Base-by-base conservation (phyloP, 1,140 invertebrate genomes). In the Marisa cornuarietis region DNA sequence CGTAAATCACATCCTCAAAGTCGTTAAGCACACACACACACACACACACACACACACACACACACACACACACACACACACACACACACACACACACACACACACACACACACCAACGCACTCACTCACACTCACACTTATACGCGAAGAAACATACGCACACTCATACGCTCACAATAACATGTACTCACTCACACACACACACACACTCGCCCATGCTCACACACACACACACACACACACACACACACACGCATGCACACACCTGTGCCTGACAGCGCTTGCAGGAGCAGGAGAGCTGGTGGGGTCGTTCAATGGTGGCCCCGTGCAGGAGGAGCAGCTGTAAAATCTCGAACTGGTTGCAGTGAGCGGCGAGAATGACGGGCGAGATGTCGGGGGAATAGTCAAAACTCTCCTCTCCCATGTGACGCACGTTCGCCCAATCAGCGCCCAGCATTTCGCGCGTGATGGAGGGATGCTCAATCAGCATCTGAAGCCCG, bases 221-320 rank as follows among this genome's bases (percentile, higher is more conserved):
- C 54, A 14, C 26, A 10, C 49, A 31, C 22, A 10, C 22, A 72
- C 49, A 22, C 10, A 13, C 24, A 14, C 71, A 31, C 49, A 31
- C 10, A 31, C 24, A 10, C 24, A 75, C 31, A n/a, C 14, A 66
- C 11, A 66, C 18, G 54, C 18, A 1, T 81, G 71, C 82, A 73
- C 78, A 31, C 26, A 89, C 88, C 78, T 88, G 92, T 88, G 91
- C 91, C 88, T 93, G 94, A 52, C 91, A 88, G 69, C 92, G 90
- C 5, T 88, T 85, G 87, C 94, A 95, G n/a, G 90, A 89, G 86
- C 94, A 94, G 52, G 91, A 91, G 4, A 91, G 89, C 88, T 90
- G 87, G 80, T 95, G 94, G 0, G 94, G 94, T n/a, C 87, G 85
- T 5, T 88, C 84, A 22, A 92, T 91, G 24, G 78, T 85, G 24